Evolutionary conservation across 2,797 vertebrate species (phyloP).

Genomic region (Halcyon chelicuti): DNA sequence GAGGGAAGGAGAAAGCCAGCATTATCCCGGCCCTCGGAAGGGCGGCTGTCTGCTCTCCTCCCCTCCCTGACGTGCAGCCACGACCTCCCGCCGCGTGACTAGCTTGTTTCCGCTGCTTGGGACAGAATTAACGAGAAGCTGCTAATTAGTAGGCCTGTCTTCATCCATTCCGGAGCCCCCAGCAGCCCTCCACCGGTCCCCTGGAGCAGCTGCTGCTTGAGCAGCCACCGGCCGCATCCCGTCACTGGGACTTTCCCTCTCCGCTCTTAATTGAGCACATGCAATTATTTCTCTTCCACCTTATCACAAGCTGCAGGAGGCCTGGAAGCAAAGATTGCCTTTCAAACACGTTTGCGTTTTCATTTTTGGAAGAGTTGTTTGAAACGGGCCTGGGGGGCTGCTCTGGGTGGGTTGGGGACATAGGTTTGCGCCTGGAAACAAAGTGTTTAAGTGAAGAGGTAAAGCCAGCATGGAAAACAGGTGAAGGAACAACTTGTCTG

Average conservation of each 20-base stretch:
- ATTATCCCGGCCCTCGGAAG: neutral
- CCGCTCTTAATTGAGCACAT: neutral
- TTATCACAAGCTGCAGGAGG: neutral
- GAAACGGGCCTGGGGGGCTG: neutral
- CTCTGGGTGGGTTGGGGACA: neutral
- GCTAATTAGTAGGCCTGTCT: neutral
- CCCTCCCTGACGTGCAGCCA: rapidly evolving
- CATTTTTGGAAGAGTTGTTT: neutral
- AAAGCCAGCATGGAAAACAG: neutral
- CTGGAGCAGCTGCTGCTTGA: neutral
- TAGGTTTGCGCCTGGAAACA: neutral
- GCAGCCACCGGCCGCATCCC: neutral
- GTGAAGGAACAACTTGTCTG: neutral
- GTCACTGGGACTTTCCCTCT: neutral
- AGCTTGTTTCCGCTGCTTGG: neutral
- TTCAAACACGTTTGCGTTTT: neutral
- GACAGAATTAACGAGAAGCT: neutral
- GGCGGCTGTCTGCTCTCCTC: neutral
- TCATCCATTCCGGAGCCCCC: neutral
- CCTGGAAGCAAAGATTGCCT: rapidly evolving
- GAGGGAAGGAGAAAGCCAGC: slow-evolving; percentile 22
- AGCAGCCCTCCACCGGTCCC: neutral
- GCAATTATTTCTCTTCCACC: neutral
- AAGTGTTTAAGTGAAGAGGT: neutral
- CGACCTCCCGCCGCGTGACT: rapidly evolving